phyloP scores from a whole-genome alignment of 2,113 vertebrate species.

The Astatoreochromis straeleni region DNA sequence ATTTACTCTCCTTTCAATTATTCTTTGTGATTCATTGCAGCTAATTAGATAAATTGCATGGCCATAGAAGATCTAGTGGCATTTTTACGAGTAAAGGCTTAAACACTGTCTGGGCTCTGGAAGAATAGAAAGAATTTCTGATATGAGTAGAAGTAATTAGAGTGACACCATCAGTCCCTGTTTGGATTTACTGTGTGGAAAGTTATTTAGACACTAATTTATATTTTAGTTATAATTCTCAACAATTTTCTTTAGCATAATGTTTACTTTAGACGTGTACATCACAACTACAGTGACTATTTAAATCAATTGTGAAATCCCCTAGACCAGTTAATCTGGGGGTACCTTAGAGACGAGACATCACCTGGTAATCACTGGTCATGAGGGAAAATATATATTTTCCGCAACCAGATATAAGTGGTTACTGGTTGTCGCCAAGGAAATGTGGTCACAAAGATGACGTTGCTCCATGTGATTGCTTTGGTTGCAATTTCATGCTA shows the following conservation, averaged over 20 bases:
- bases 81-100: neutral
- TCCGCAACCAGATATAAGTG: neutral
- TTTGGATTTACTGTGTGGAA: neutral
- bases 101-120: slow-evolving; percentile 21
- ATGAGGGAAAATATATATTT: neutral
- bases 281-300: neutral
- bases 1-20: neutral
- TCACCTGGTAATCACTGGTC: neutral
- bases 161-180: neutral
- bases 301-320: neutral
- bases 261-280: neutral
- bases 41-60: slow-evolving; percentile 6
- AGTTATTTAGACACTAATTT: neutral
- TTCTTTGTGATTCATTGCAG: neutral
- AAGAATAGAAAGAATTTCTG: neutral
- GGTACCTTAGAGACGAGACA: neutral
- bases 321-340: neutral
- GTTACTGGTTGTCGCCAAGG: neutral
- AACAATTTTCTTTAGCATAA: neutral
- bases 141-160: neutral
- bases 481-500: neutral
- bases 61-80: neutral
- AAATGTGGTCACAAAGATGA: neutral
- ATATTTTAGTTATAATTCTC: neutral
- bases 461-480: neutral